Base-by-base conservation (phyloP, 2,797 vertebrate genomes). In the Eidolon dupreanum region DNA sequence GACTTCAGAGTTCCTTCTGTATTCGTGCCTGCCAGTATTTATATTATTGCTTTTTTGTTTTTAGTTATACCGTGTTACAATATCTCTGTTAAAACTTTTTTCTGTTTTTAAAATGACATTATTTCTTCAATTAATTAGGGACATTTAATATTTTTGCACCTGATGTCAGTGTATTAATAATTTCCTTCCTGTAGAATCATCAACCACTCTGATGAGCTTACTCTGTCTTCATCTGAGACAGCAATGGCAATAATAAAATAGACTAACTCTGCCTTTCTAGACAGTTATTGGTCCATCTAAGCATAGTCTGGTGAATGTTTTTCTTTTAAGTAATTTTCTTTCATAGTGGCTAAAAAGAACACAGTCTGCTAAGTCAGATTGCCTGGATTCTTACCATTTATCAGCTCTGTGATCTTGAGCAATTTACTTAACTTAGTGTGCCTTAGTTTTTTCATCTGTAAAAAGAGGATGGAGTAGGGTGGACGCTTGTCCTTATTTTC, bases 1-100 rank as follows among this genome's bases (percentile, higher is more conserved):
- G 75, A 83, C 49, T 73, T 43, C 84, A 77, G 41, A n/a, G 78
- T 78, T 90, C 66, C 83, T 46, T 93, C n/a, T 93, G 46, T 43
- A 1, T 88, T 61, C 38, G 36, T 61, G 22, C 22, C 20, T 81
- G 46, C 49, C 66, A 81, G 24, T 59, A 49, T 90, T 90, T 94
- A 55, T 49, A 31, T 77, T 66, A n/a, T 36, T 79, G 59, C 5
- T 70, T 77, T 75, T 63, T n/a, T 33, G 15, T 73, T 63, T 49
- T 88, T 77, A 51, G 36, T 88, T 94, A 82, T 73, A 17, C 53
- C 38, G 16, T 8, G 12, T 49, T 66, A 17, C 6, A 33, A 6
- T 75, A 81, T 31, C 24, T 61, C 70, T 88, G 68, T 78, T 85
- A 88, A 92, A 53, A 71, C 13, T 79, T 66, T 73, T 24, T 33